phyloP scores from a whole-genome alignment of 2,113 vertebrate species.

The Toxotes chatareus region DNA sequence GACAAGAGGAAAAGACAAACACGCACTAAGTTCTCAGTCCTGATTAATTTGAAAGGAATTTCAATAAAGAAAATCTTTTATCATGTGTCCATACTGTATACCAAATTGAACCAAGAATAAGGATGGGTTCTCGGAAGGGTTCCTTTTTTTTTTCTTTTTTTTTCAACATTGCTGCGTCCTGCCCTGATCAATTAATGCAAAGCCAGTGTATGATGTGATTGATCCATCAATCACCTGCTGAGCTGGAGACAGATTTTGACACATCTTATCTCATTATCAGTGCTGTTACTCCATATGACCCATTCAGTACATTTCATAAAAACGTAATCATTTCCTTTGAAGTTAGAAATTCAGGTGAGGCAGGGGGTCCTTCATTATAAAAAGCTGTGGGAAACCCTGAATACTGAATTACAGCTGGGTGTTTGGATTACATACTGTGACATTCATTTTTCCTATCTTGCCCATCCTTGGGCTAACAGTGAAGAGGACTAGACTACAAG shows the following conservation, averaged over 20 bases:
- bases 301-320: background rate
- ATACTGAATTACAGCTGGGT: background rate
- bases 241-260: background rate
- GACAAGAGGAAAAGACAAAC: constrained; percentile 10
- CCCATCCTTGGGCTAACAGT: too few relatives aligned
- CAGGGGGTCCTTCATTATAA: background rate
- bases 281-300: background rate
- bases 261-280: background rate
- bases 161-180: background rate
- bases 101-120: background rate
- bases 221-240: constrained; percentile 2
- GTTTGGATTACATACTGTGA: background rate
- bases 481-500: background rate
- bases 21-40: background rate
- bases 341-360: background rate
- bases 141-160: background rate
- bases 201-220: background rate
- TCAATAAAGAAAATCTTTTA: background rate
- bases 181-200: background rate
- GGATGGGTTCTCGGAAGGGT: too few relatives aligned
- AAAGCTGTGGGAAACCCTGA: background rate
- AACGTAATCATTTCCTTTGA: background rate
- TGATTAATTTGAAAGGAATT: background rate
- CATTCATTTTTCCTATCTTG: too few relatives aligned
- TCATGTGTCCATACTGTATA: background rate